Conservation (phyloP, 1,140 invertebrate genomes). For the Zophobas morio region DNA sequence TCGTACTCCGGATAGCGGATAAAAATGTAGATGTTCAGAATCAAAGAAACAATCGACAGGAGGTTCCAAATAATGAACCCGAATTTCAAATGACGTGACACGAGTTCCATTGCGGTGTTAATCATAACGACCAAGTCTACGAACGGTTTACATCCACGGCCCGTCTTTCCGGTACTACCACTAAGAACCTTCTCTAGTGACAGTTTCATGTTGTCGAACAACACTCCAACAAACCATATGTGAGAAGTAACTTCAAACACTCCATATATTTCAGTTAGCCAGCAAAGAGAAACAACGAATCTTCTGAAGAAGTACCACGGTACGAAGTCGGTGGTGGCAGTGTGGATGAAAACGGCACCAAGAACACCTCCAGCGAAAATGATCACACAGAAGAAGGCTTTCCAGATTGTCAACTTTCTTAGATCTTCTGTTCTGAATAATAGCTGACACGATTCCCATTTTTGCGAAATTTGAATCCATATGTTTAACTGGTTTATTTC, state of each 20-base stretch:
- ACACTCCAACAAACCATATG: neutral
- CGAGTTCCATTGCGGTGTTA: neutral
- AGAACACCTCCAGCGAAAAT: neutral
- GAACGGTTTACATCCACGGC: neutral
- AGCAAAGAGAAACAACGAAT: neutral
- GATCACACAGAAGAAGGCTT: neutral
- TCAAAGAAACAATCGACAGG: conserved; percentile 9
- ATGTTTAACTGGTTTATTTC: neutral
- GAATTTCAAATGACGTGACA: neutral
- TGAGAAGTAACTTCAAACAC: conserved; percentile 7
- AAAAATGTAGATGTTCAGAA: conserved; percentile 22
- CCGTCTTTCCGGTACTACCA: no score
- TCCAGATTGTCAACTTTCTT: neutral
- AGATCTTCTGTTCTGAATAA: neutral
- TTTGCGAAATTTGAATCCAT: neutral
- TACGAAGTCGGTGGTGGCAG: neutral
- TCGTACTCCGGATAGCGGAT: conserved; percentile 10
- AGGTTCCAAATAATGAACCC: neutral
- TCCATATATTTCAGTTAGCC: neutral
- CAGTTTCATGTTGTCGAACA: neutral
- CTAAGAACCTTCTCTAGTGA: neutral
- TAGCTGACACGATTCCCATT: neutral
- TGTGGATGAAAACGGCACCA: no score
- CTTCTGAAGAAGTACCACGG: conserved; percentile 6
- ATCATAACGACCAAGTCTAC: neutral